These are phyloP conservation scores for Lycocerus yunnanus DNA, from an alignment of 2,888 invertebrate genomes.

Conservation along the genomic window DNA sequence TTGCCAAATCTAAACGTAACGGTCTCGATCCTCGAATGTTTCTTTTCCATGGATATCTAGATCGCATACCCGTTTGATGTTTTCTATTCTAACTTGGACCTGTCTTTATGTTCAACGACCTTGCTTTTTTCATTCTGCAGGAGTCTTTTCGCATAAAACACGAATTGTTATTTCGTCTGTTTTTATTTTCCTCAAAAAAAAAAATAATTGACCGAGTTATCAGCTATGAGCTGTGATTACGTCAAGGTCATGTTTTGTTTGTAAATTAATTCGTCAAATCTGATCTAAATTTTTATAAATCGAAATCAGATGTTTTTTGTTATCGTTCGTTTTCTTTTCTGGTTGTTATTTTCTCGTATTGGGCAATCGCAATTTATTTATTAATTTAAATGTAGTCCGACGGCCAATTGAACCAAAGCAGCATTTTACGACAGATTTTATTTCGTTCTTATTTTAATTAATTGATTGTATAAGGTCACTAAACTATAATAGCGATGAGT, in stretches of 20 bases:
- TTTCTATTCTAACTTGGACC: conserved; percentile 39
- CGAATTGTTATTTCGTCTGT: conserved; percentile 6
- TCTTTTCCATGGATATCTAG: conserved; percentile 50
- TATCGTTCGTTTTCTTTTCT: background rate
- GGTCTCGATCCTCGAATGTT: conserved; percentile 49
- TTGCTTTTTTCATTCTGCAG: conserved; percentile 30
- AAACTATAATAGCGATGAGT: background rate
- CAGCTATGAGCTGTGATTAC: conserved; percentile 19
- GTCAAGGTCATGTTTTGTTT: conserved; percentile 21
- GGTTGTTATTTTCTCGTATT: background rate
- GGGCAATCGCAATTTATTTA: background rate
- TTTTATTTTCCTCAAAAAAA: conserved; percentile 16
- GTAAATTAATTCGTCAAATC: conserved; percentile 1
- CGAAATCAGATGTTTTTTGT: background rate
- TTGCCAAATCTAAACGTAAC: conserved; percentile 50
- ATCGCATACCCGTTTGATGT: conserved; percentile 45
- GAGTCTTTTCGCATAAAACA: background rate
- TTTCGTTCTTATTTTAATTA: background rate
- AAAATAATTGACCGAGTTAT: conserved; percentile 15
- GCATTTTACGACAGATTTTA: background rate
- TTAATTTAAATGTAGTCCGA: background rate
- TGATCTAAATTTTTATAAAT: background rate
- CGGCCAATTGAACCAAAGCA: background rate
- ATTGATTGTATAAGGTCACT: background rate
- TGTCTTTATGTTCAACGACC: conserved; percentile 47